Percentiles rank a stretch among this genome's conserved stretches.
Conservation (phyloP, 2,888 invertebrate genomes). For the Ferrisia virgata region DNA sequence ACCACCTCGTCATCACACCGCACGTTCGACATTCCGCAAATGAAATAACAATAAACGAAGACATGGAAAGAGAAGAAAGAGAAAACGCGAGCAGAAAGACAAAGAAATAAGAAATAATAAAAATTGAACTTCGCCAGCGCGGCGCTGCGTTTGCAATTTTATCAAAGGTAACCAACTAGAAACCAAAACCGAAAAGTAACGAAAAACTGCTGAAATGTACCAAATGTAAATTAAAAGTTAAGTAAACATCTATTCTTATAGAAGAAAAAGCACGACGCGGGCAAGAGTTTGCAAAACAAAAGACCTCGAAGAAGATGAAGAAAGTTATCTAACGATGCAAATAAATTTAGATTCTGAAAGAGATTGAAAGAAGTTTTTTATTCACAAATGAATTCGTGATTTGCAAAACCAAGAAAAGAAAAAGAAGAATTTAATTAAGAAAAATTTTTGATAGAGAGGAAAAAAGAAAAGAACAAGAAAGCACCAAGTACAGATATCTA, state of each 20-base stretch:
- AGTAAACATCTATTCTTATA: conserved; percentile 21
- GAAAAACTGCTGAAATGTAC: conserved; percentile 27
- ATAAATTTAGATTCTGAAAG: conserved; percentile 26
- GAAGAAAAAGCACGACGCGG: conserved; percentile 15
- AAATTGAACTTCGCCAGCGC: neutral
- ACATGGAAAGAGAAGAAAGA: neutral
- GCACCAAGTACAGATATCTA: neutral
- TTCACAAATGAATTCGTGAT: conserved; percentile 22
- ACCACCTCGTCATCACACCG: too few species aligned
- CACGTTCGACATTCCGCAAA: too few species aligned
- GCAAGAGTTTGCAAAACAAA: conserved; percentile 8
- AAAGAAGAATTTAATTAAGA: conserved; percentile 17
- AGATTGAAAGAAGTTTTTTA: conserved; percentile 26
- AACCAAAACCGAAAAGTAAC: conserved; percentile 27
- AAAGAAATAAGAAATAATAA: neutral
- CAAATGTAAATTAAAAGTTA: conserved; percentile 28
- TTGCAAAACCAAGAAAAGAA: conserved; percentile 4
- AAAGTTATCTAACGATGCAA: conserved; percentile 28
- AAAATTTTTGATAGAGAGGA: neutral
- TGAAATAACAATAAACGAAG: neutral
- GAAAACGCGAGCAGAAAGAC: neutral
- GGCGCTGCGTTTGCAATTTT: conserved; percentile 3
- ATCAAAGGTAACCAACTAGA: conserved; percentile 26
- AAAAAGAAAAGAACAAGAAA: neutral
- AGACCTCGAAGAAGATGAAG: conserved; percentile 15